Evolutionary conservation across 1,140 invertebrate species (phyloP).

Genomic region (Spodoptera litura): DNA sequence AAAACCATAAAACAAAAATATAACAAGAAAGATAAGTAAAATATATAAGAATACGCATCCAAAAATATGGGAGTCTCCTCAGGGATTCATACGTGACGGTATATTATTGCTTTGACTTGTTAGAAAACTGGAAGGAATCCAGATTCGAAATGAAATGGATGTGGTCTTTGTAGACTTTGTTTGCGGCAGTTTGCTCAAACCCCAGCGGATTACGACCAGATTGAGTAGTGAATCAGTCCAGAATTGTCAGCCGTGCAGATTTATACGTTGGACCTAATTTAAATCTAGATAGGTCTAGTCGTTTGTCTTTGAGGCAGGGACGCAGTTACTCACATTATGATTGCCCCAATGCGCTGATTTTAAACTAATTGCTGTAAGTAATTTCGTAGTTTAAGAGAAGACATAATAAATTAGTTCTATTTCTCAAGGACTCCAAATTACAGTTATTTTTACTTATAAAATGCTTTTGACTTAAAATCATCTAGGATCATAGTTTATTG

Average conservation of each 20-base stretch:
- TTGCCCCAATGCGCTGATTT: too few species aligned
- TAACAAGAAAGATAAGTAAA: background rate
- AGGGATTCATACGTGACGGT: background rate
- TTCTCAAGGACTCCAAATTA: too few species aligned
- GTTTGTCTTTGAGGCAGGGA: background rate
- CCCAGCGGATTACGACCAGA: constrained; percentile 13
- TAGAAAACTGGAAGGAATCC: constrained; percentile 26
- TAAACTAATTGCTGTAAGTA: too few species aligned
- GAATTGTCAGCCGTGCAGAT: constrained; percentile 18
- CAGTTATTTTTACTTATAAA: too few species aligned
- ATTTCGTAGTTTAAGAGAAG: too few species aligned
- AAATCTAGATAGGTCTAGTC: constrained; percentile 4
- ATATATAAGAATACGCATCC: background rate
- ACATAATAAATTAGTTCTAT: too few species aligned
- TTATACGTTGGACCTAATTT: constrained; percentile 25
- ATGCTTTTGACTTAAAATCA: too few species aligned
- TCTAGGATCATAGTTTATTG: too few species aligned
- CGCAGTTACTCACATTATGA: too few species aligned
- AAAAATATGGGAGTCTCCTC: background rate
- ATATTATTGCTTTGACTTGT: constrained; percentile 19
- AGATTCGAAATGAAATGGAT: constrained; percentile 35
- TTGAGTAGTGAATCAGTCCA: constrained; percentile 24
- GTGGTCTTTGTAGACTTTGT: constrained; percentile 15
- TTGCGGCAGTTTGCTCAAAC: constrained; percentile 12
- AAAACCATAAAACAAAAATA: background rate